Evolutionary conservation across 2,797 vertebrate species (phyloP).

Genomic region (Adelosebastes latens): DNA sequence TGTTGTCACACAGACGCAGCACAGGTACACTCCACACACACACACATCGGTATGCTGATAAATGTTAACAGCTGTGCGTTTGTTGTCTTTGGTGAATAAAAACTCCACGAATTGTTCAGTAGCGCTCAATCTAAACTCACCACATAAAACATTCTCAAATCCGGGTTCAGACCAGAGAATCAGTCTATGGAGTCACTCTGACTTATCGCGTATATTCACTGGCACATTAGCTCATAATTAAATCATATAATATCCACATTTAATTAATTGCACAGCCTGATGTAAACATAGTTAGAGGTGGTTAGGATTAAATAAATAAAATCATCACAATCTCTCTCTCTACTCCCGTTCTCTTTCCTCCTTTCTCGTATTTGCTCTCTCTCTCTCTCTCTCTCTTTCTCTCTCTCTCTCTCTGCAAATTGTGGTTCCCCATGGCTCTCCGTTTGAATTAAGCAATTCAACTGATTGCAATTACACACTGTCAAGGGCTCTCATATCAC

Average conservation of each 20-base stretch:
- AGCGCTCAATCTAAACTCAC: too few species aligned
- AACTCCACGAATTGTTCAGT: too few species aligned
- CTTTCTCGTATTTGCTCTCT: neutral
- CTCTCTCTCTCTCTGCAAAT: slow-evolving; percentile 23
- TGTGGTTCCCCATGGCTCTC: slow-evolving; percentile 62
- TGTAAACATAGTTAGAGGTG: slow-evolving; percentile 61
- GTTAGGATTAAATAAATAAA: slow-evolving; percentile 53
- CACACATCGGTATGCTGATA: too few species aligned
- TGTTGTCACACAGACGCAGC: too few species aligned
- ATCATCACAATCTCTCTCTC: neutral
- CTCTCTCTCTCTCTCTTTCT: neutral
- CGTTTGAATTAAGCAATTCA: slow-evolving; percentile 69
- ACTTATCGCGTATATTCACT: neutral
- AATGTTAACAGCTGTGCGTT: too few species aligned
- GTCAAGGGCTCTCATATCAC: slow-evolving; percentile 68
- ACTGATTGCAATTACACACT: slow-evolving; percentile 76
- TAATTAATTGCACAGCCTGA: slow-evolving; percentile 50
- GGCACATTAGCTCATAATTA: slow-evolving; percentile 15
- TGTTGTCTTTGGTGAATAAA: too few species aligned
- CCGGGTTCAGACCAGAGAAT: too few species aligned
- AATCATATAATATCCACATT: slow-evolving; percentile 31
- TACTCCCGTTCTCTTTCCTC: neutral
- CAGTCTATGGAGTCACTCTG: neutral
- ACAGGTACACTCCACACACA: too few species aligned
- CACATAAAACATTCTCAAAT: too few species aligned